Base-by-base conservation (phyloP, 2,113 vertebrate genomes). In the Hippocampus zosterae region DNA sequence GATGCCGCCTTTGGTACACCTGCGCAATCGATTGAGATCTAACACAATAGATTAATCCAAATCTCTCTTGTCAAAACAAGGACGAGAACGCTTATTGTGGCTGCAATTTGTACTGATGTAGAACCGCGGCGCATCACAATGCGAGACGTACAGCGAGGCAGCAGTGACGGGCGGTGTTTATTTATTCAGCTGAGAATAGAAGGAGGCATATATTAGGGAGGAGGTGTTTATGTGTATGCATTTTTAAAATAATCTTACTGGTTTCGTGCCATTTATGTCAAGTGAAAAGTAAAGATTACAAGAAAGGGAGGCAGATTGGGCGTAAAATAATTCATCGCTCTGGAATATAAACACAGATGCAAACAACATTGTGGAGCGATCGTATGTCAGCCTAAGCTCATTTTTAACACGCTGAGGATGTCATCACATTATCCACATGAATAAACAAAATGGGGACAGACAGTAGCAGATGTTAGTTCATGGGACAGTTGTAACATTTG, bases 1-100 rank as follows among this genome's bases (percentile, higher is more conserved):
- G 67, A 57, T 65, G 57, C 41, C 37, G 52, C 72, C 57, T 63
- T 64, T 41, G 33, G 11, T 59, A 12, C 15, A 57, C 5, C 55
- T 57, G 53, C 53, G 23, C n/a, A 11, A 56, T 56, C 21, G 8
- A 60, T 18, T 29, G 27, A 60, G 57, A 60, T 33, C 57, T 29
- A 59, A 59, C 56, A 59, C 53, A 29, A 27, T 59, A 27, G 25
- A 15, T 60, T 1, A 7, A 60, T 60, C 23, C 13, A 59, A 29
- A 59, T 60, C 18, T 60, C 16, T 60, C 7, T 29, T 18, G 25
- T 33, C 57, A 29, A 60, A 60, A 59, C 57, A 59, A 59, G 18
- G 55, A 56, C 25, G 1, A 25, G 2, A 56, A 4, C 9, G 52
- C n/a, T n/a, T 23, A 53, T 50, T 19, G 8, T 8, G 27, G 23